Evolutionary conservation across 1,140 invertebrate species (phyloP).

Genomic region (Ladona fulva): DNA sequence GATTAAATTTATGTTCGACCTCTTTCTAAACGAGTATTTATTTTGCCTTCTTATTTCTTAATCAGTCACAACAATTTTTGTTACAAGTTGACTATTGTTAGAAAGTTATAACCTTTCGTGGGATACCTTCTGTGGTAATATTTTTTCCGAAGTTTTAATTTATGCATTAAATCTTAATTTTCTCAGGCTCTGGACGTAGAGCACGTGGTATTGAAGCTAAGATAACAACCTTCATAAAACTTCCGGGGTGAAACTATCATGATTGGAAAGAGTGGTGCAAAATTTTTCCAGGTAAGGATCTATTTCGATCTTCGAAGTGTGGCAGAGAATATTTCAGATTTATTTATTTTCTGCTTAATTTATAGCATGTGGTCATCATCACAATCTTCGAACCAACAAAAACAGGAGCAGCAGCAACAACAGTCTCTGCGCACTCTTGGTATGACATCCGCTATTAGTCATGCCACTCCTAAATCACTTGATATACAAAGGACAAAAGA

Average conservation of each 20-base stretch:
- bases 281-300: neutral
- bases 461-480: constrained; percentile 73
- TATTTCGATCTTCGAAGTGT: neutral
- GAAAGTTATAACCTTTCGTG: too few species aligned
- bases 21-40: too few species aligned
- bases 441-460: constrained; percentile 89
- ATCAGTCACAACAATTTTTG: too few species aligned
- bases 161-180: too few species aligned
- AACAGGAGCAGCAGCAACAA: constrained; percentile 19
- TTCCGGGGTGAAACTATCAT: neutral
- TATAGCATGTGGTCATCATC: constrained; percentile 20
- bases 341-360: neutral
- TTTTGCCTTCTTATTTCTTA: too few species aligned
- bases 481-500: constrained; percentile 77
- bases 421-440: constrained; percentile 50
- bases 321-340: neutral
- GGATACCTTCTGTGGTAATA: too few species aligned
- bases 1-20: too few species aligned
- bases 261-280: constrained; percentile 12
- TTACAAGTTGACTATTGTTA: too few species aligned
- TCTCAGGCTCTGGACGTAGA: too few species aligned
- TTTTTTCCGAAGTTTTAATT: too few species aligned
- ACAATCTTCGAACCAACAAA: constrained; percentile 15
- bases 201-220: neutral
- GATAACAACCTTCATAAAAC: neutral